These are phyloP conservation scores for Rattus rattus DNA, from an alignment of 2,113 vertebrate species.

Conservation along the genomic window DNA sequence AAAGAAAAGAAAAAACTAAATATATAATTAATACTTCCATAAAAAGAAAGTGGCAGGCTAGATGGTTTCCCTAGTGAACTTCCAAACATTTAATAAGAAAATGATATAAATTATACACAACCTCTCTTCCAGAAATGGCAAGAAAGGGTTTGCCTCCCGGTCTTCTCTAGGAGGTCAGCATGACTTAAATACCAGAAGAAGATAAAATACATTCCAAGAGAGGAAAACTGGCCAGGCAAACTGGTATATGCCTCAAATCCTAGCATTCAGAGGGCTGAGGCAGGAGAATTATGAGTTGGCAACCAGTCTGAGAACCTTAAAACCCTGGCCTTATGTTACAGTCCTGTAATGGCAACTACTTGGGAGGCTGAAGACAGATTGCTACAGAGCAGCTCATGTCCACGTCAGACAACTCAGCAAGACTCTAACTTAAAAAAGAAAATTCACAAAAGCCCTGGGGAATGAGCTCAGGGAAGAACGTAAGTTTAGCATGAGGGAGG, in stretches of 20 bases:
- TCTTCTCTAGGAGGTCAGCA: background rate
- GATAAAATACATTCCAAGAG: background rate
- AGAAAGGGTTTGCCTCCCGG: background rate
- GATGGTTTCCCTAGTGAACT: background rate
- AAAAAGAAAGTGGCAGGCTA: background rate
- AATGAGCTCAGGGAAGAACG: background rate
- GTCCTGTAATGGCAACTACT: background rate
- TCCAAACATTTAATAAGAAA: conserved; percentile 18
- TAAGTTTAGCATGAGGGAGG: background rate
- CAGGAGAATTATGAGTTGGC: background rate
- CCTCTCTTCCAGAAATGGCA: background rate
- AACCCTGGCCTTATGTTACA: background rate
- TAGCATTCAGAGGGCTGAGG: background rate
- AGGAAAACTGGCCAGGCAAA: background rate
- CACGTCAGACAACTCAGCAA: background rate
- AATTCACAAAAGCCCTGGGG: background rate
- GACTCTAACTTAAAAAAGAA: background rate
- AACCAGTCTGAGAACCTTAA: background rate
- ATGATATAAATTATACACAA: background rate
- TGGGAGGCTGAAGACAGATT: background rate
- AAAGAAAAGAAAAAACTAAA: background rate
- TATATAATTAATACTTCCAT: background rate
- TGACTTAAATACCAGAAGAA: background rate
- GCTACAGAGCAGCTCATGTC: too few relatives aligned
- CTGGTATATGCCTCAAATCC: background rate